Evolutionary conservation across 2,888 invertebrate genomes (phyloP).

Genomic region (Ashinkailepas kermadecensis): DNA sequence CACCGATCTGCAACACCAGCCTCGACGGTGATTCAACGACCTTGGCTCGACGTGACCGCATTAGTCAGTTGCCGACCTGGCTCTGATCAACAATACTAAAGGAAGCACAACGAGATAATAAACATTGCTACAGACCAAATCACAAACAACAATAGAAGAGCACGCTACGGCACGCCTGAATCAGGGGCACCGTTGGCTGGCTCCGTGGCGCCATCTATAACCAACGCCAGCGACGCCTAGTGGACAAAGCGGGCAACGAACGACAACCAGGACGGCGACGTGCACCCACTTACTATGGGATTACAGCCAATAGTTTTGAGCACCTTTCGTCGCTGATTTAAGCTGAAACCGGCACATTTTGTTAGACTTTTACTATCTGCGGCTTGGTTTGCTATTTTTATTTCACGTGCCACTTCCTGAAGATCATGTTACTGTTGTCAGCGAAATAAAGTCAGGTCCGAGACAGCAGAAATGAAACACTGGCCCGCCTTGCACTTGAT

Average conservation of each 20-base stretch:
- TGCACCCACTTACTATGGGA: background rate
- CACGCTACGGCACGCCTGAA: background rate
- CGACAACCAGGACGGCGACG: background rate
- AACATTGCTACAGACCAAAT: background rate
- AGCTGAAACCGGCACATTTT: background rate
- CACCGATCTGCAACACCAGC: too few relatives aligned
- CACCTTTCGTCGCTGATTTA: background rate
- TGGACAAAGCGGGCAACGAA: background rate
- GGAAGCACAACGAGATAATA: background rate
- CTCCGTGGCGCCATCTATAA: background rate
- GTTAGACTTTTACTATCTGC: background rate
- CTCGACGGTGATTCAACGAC: too few relatives aligned
- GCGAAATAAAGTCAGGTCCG: too few relatives aligned
- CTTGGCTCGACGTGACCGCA: too few relatives aligned
- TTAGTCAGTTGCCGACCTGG: too few relatives aligned
- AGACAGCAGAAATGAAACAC: too few relatives aligned
- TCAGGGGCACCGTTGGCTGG: background rate
- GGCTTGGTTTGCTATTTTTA: too few relatives aligned
- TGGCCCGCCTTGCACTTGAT: too few relatives aligned
- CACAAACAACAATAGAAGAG: background rate
- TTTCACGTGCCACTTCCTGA: too few relatives aligned
- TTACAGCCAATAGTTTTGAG: constrained; percentile 6
- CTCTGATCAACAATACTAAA: background rate
- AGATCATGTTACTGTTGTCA: too few relatives aligned
- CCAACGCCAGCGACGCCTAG: constrained; percentile 1